These are phyloP conservation scores for Pteria penguin DNA, from an alignment of 2,888 invertebrate species.

Conservation along the genomic window DNA sequence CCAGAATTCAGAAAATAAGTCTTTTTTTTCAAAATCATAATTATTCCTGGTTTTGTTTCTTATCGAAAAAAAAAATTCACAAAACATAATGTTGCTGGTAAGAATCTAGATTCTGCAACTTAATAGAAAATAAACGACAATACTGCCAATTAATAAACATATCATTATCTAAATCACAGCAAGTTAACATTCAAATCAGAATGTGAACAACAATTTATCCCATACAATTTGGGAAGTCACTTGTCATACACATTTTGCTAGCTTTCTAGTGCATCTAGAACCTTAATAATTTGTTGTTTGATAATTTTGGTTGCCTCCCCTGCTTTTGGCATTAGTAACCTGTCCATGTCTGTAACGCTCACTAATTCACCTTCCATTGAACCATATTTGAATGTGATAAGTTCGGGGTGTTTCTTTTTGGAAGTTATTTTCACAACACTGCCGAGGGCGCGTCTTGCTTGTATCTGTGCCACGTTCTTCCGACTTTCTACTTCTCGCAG, in stretches of 20 bases:
- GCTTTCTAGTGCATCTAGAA: conserved; percentile 74
- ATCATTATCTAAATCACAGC: no score
- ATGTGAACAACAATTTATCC: no score
- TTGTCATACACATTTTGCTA: not conserved
- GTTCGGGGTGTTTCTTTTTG: conserved; percentile 95
- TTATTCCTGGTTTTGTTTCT: no score
- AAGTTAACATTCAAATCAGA: no score
- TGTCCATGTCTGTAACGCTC: conserved; percentile 93
- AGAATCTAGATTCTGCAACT: no score
- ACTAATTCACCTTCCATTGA: conserved; percentile 80
- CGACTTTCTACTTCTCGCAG: conserved; percentile 87
- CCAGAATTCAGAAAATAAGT: no score
- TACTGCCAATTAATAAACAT: no score
- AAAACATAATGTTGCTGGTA: no score
- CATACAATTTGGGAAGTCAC: no score
- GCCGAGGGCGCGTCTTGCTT: conserved; percentile 92
- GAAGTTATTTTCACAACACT: conserved; percentile 98
- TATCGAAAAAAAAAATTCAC: no score
- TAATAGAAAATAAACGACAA: no score
- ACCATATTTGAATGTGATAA: conserved; percentile 98
- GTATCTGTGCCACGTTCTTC: conserved; percentile 89
- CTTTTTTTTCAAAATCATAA: no score
- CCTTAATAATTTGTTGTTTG: conserved; percentile 91
- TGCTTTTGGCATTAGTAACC: conserved; percentile 94
- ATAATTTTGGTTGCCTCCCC: conserved; percentile 93